A percentile compares a stretch with the other conserved stretches of the same genome.
These are phyloP conservation scores for Umimayanthus chanpuru DNA, from an alignment of 92 coral and sea anemone species.

Conservation along the genomic window DNA sequence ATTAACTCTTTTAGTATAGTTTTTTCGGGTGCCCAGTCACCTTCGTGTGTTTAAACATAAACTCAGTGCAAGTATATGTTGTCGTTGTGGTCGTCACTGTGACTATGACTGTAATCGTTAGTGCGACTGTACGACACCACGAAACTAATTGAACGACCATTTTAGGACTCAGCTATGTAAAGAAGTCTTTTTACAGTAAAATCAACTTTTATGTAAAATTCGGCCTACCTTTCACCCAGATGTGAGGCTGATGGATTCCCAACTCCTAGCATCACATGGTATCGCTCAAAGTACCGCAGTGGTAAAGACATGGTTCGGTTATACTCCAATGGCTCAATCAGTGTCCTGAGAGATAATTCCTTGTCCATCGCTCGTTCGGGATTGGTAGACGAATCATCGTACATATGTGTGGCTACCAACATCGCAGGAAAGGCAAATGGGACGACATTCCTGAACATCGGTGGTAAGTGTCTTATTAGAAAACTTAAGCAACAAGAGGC, in stretches of 20 bases:
- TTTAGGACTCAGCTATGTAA: too few species aligned
- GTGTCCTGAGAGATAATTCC: constrained; percentile 60
- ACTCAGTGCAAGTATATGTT: too few species aligned
- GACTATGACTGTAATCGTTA: not conserved
- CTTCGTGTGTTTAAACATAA: too few species aligned
- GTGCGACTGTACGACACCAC: too few species aligned
- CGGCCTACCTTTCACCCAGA: not conserved
- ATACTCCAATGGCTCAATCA: constrained; percentile 22
- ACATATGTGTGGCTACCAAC: constrained; percentile 80
- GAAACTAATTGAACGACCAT: too few species aligned
- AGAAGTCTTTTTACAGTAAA: too few species aligned
- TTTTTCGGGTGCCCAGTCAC: too few species aligned
- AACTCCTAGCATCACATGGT: constrained; percentile 81
- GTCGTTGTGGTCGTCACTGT: not conserved
- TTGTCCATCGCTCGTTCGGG: constrained; percentile 65
- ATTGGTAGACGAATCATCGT: constrained; percentile 64
- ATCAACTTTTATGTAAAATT: too few species aligned
- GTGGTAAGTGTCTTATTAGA: constrained; percentile 62
- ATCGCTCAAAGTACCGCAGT: constrained; percentile 23
- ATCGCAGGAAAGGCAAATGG: constrained; percentile 86
- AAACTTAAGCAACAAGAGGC: too few species aligned
- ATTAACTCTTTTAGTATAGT: too few species aligned
- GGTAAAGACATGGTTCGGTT: constrained; percentile 30
- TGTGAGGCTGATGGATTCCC: constrained; percentile 81
- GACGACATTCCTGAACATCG: constrained; percentile 71